Evolutionary conservation across 2,888 invertebrate genomes (phyloP), one percentile per base, ranked within the genome.

Genomic region (Scotopteryx bipunctaria): DNA sequence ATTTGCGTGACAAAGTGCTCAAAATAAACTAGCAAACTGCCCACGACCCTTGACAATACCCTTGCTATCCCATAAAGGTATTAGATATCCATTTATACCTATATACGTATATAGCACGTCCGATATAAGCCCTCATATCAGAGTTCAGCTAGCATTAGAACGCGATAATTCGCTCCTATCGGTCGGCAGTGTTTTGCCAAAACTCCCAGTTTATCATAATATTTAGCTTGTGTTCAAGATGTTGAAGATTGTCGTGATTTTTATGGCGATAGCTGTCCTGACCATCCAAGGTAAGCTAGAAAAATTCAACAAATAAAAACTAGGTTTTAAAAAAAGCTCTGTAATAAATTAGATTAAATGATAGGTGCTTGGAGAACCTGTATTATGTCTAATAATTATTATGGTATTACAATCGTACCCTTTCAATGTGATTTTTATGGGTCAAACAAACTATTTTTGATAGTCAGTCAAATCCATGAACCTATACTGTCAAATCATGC

Each of bases 71-170:
- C 52, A 54, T 50, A 49, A 49, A 54, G 46, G 32, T 57, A 35
- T 55, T 32, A 16, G 29, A 42, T 45, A 46, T 42, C 54, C 47
- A 47, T 49, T 49, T 50, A 59, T 44, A 42, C 17, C 21, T 40
- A 14, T 37, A 23, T 43, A 19, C 49, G 53, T 55, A 51, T 55
- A 61, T 50, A 45, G 36, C 31, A 50, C 21, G 37, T 42, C 23
- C 59, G 62, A 67, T 71, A 68, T 59, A 71, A 69, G 52, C 58
- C 42, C 59, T 47, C 59, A 47, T 55, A 49, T 50, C 42, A 47
- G 47, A 42, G 31, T 60, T 57, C 37, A 46, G 55, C 51, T 38
- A 29, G 47, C 53, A 63, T 57, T 58, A 55, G 33, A 42, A 40
- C 52, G 45, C 51, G 53, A 37, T 33, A 56, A 44, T 50, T 55